Percentiles rank a stretch among this genome's conserved stretches.
Evolutionary conservation across 2,113 vertebrate species (phyloP).

Genomic region (Ondatra zibethicus): DNA sequence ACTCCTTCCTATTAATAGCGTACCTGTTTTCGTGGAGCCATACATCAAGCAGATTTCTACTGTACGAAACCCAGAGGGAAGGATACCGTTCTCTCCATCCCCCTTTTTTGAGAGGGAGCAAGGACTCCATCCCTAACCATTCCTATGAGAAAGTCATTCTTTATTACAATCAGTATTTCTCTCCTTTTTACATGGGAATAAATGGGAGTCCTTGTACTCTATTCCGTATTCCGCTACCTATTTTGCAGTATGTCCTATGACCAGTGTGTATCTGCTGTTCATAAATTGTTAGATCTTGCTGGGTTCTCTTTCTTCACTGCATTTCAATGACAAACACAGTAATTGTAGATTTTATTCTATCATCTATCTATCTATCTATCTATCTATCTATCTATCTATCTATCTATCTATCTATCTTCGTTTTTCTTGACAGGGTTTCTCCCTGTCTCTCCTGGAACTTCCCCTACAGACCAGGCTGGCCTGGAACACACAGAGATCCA

Average conservation of each 20-base stretch:
- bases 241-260: not conserved
- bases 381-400: too few relatives aligned
- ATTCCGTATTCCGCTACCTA: not conserved
- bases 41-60: not conserved
- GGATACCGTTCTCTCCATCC: not conserved
- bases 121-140: not conserved
- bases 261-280: not conserved
- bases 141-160: not conserved
- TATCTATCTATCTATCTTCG: too few relatives aligned
- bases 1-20: not conserved
- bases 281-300: not conserved
- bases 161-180: not conserved
- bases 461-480: not conserved
- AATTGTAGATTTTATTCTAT: not conserved
- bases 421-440: not conserved
- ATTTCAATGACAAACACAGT: not conserved
- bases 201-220: not conserved
- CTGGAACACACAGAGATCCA: not conserved
- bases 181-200: not conserved
- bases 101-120: too few relatives aligned
- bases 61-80: not conserved
- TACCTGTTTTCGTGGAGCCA: not conserved
- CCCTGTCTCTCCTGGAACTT: not conserved
- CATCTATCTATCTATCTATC: not conserved
- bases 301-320: not conserved